Conservation (phyloP, 2,113 vertebrate species). For the Grammomys surdaster region DNA sequence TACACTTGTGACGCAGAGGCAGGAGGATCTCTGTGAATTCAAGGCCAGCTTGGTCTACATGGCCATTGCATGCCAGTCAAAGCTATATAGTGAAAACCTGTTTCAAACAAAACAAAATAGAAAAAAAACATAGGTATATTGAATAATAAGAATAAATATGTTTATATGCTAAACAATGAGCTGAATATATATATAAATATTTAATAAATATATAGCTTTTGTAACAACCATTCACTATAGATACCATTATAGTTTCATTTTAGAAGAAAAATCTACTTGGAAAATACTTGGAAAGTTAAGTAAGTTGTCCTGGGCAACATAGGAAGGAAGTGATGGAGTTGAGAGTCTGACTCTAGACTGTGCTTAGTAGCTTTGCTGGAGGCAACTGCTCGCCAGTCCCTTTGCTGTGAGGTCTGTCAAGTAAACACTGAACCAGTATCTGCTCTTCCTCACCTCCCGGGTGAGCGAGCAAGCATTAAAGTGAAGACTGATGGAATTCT, state of each 20-base stretch:
- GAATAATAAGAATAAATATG: conserved; percentile 24
- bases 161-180: neutral
- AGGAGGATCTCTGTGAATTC: neutral
- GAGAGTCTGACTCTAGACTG: neutral
- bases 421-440: neutral
- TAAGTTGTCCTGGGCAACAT: neutral
- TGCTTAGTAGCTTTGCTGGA: neutral
- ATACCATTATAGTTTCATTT: neutral
- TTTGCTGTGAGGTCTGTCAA: neutral
- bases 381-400: neutral
- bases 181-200: neutral
- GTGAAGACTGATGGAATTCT: neutral
- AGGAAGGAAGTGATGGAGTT: neutral
- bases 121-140: neutral
- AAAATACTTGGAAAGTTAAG: conserved; percentile 39
- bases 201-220: neutral
- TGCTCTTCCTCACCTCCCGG: neutral
- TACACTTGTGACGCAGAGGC: neutral
- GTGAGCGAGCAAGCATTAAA: neutral
- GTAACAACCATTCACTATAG: neutral
- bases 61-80: neutral
- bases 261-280: neutral
- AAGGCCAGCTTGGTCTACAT: neutral
- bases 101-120: neutral
- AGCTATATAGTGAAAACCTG: neutral